Base-by-base conservation (phyloP, 2,888 invertebrate genomes). In the Agonum fuliginosum region DNA sequence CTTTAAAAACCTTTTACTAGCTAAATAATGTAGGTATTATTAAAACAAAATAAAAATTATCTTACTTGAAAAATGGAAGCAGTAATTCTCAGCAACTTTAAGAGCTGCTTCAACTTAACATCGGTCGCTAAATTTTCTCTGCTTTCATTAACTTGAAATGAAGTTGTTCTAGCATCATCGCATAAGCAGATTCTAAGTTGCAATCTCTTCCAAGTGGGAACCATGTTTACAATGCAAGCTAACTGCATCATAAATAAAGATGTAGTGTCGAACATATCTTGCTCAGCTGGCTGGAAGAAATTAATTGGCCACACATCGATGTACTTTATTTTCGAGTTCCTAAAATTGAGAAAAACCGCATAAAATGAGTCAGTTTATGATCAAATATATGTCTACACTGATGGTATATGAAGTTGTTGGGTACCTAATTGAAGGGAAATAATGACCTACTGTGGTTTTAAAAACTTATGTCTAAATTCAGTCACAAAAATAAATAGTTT, bases 241-340 rank as follows among this genome's bases (percentile, higher is more conserved):
- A 99, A 88, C 84, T 99, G 99, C 86, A 99, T 93, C 90, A 98
- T 95, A 88, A 99, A 99, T 79, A 99, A 89, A 8, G 97, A 93
- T 1, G 96, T 95, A 80, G 95, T 96, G 81, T 97, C 96, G 87
- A 97, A 97, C 72, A 92, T 92, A 87, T 92, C 95, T 83, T 90
- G 93, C 85, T 91, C 92, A 78, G 88, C 92, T 79, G 93, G 96
- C 83, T 92, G 89, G 80, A 98, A 92, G 81, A 97, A 92, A 85
- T 99, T 98, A 0, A 98, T 94, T 0, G 99, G 96, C 99, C 99
- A 99, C 2, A 99, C 97, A 88, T 99, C 99, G 78, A 99, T 97
- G 87, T 93, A 96, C 81, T 92, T 91, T 22, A 93, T 90, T 71
- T 89, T 87, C 0, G 90, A 88, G 12, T 90, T 90, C 51, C 93